Base-by-base conservation (phyloP, 23 tunicate genomes). In the Trididemnum nubilum region DNA sequence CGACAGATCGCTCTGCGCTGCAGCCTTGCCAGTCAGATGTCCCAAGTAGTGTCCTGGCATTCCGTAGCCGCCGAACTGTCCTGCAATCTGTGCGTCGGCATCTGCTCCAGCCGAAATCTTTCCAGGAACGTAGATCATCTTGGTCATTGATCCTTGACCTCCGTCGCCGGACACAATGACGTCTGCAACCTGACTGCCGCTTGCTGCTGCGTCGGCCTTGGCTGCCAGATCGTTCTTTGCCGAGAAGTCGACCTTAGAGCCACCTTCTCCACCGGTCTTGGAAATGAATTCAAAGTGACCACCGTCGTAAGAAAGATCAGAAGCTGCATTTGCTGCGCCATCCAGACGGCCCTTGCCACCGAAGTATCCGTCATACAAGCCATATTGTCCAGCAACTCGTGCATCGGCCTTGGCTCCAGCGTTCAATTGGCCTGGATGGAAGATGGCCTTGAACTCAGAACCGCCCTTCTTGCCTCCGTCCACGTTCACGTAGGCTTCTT, bases 381-480 rank as follows among this genome's bases (percentile, higher is more conserved):
- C 74, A 33, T 30, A 67, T 7, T 67, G 38, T 67, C 74, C 74
- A 9, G 37, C 74, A 31, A 33, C 38, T 3, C 33, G 7, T 5
- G 74, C 74, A 9, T 33, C 38, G 19, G 74, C 74, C 18, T 32
- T 12, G 3, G 74, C 74, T 67, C 12, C 38, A 7, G 38, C 38
- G 38, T 67, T 33, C 38, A 67, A 32, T 33, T 67, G 37, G 7
- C 74, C 74, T 31, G 74, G 74, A 12, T 67, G 74, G 74, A 12
- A 67, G 37, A 31, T 67, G 74, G 25, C 7, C 74, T 31, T 24
- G 37, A 31, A 4, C 38, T 7, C 5, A 2, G 37, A 67, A 3
- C 74, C 74, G 37, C 74, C 74, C 74, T 31, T 67, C 74, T 67
- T 67, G 74, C 38, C 74, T 67, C 74, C 74, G 74, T 31, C 38